Evolutionary conservation across 2,113 vertebrate species (phyloP), one percentile per base, ranked within the genome.

Genomic region (Blennius ocellaris): DNA sequence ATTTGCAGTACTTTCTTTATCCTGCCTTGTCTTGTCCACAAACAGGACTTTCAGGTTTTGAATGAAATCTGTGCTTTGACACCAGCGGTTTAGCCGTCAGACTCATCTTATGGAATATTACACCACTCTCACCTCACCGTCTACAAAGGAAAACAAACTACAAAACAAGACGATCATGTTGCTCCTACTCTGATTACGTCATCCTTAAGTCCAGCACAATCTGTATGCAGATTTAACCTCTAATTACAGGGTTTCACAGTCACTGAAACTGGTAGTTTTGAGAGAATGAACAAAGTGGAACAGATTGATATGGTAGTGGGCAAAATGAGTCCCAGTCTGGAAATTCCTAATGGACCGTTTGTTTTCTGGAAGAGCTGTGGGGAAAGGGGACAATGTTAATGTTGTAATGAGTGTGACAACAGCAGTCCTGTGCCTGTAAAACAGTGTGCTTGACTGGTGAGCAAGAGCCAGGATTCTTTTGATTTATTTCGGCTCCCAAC

Each of bases 311-410:
- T 38, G 12, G 53, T 56, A 68, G 59, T 75, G 76, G 73, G 67
- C 58, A 80, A 64, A 65, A 21, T 21, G 59, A 81, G 45, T 38
- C 41, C 36, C 7, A 30, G 64, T 81, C 69, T 84, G 82, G 72
- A 88, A 90, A 90, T 87, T 91, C 86, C 84, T 76, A 74, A 54
- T 36, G 61, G 64, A 76, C 84, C 92, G 82, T 93, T 90, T 88
- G 73, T 83, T 62, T 80, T 80, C 69, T 72, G 50, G 63, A 72
- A 50, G 60, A 70, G 76, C 43, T 64, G 57, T 55, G 11, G 68
- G n/a, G 54, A 77, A 84, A 59, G 50, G 69, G 76, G 76, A 78
- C 80, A 67, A 58, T 12, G 38, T 53, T 80, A 70, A 80, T 84
- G 81, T 69, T 81, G 65, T 84, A 81, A 87, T 69, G 65, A 52